Conservation (phyloP, 2,113 vertebrate species). For the Larimichthys crocea region DNA sequence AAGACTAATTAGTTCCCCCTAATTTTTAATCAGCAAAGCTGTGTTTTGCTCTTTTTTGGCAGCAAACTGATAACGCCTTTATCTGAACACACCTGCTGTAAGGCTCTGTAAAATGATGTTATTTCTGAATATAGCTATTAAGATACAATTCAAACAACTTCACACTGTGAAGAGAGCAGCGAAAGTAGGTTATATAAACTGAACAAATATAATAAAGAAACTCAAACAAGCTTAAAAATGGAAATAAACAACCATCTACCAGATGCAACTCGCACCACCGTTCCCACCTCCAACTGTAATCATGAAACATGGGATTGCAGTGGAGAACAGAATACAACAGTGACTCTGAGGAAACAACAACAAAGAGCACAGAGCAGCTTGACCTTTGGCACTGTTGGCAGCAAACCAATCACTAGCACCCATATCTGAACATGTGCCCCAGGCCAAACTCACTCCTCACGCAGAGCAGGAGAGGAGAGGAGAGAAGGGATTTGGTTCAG, state of each 20-base stretch:
- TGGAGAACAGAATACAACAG: slow-evolving; percentile 73
- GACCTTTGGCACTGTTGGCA: slow-evolving; percentile 93
- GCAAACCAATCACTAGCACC: slow-evolving; percentile 95
- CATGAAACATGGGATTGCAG: slow-evolving; percentile 74
- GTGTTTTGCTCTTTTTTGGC: slow-evolving; percentile 71
- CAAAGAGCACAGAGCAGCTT: slow-evolving; percentile 90
- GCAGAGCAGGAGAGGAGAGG: slow-evolving; percentile 86
- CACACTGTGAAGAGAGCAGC: slow-evolving; percentile 35
- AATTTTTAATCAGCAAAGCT: slow-evolving; percentile 73
- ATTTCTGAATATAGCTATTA: slow-evolving; percentile 53
- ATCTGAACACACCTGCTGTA: slow-evolving; percentile 71
- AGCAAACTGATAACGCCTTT: slow-evolving; percentile 73
- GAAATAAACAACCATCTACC: slow-evolving; percentile 45
- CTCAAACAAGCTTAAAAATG: slow-evolving; percentile 43
- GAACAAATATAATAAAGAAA: slow-evolving; percentile 56
- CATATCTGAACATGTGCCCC: slow-evolving; percentile 97
- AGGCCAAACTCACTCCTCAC: slow-evolving; percentile 92
- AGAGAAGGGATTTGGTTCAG: slow-evolving; percentile 81
- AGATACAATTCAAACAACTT: slow-evolving; percentile 52
- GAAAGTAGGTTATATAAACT: slow-evolving; percentile 37
- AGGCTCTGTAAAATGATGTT: slow-evolving; percentile 48
- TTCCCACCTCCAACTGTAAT: slow-evolving; percentile 60
- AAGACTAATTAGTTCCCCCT: slow-evolving; percentile 75
- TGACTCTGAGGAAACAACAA: slow-evolving; percentile 84
- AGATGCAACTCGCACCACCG: slow-evolving; percentile 41